Evolutionary conservation across 2,888 invertebrate genomes (phyloP).

Genomic region (Pterostichus madidus): DNA sequence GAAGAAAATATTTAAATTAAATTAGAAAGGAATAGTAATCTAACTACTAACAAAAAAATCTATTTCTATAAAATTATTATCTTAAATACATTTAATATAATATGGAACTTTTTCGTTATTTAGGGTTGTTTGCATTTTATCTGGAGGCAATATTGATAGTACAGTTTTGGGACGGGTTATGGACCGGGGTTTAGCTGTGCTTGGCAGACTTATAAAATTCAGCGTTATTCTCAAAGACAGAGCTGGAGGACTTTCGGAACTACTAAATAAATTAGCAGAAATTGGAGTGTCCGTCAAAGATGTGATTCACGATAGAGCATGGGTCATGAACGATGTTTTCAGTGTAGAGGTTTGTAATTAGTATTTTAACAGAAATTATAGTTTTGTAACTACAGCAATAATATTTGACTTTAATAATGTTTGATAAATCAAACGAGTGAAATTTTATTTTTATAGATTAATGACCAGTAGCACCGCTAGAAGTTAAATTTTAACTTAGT

Average conservation of each 20-base stretch:
- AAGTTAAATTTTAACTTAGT: too few relatives aligned
- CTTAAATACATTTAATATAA: too few relatives aligned
- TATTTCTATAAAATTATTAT: conserved; percentile 13
- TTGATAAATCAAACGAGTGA: too few relatives aligned
- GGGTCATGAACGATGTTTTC: conserved; percentile 94
- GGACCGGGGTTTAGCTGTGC: conserved; percentile 93
- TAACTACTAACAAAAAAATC: too few relatives aligned
- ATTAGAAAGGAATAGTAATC: too few relatives aligned
- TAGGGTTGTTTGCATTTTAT: conserved; percentile 89
- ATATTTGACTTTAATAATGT: neutral
- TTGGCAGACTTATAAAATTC: conserved; percentile 88
- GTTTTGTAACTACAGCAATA: neutral
- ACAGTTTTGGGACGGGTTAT: conserved; percentile 92
- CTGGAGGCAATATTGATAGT: conserved; percentile 95
- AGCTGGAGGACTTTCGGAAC: conserved; percentile 92
- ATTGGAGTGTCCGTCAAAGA: conserved; percentile 95
- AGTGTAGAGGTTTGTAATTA: conserved; percentile 81
- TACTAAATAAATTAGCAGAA: conserved; percentile 86
- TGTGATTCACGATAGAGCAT: conserved; percentile 96
- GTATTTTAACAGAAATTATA: neutral
- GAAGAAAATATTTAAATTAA: too few relatives aligned
- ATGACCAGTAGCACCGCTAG: too few relatives aligned
- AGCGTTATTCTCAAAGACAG: conserved; percentile 90
- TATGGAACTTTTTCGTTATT: too few relatives aligned
- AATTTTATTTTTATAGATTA: too few relatives aligned